phyloP scores from a whole-genome alignment of 2,113 vertebrate genomes.

The Carassius carassius region DNA sequence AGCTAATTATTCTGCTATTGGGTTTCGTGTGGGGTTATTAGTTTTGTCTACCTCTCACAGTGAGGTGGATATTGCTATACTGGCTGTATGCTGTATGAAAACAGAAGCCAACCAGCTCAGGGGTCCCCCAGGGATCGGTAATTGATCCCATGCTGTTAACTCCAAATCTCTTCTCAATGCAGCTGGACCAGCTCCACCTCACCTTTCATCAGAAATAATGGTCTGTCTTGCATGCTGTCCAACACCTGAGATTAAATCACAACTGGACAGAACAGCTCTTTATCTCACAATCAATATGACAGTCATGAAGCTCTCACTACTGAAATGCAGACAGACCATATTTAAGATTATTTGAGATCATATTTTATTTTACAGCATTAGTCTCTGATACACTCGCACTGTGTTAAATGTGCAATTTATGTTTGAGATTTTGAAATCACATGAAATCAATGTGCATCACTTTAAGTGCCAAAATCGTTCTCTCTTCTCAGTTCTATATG shows the following conservation, averaged over 20 bases:
- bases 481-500: too few species aligned
- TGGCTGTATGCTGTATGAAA: neutral
- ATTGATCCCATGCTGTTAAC: conserved; percentile 35
- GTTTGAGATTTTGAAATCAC: too few species aligned
- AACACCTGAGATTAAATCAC: conserved; percentile 39
- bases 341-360: neutral
- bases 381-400: neutral
- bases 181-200: neutral
- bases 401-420: neutral
- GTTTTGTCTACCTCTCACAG: neutral
- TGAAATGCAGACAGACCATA: neutral
- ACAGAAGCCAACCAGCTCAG: neutral
- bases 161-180: conserved; percentile 33
- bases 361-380: neutral
- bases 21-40: neutral
- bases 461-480: too few species aligned
- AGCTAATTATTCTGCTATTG: neutral
- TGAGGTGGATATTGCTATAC: neutral
- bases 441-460: too few species aligned
- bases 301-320: neutral
- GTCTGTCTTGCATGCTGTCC: conserved; percentile 36
- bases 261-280: conserved; percentile 13
- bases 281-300: neutral
- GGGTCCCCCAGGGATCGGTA: conserved; percentile 32
- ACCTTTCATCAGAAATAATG: conserved; percentile 44